A percentile compares a stretch with the other conserved stretches of the same genome.
Conservation (phyloP, 2,797 vertebrate genomes). For the Halcyon badia region DNA sequence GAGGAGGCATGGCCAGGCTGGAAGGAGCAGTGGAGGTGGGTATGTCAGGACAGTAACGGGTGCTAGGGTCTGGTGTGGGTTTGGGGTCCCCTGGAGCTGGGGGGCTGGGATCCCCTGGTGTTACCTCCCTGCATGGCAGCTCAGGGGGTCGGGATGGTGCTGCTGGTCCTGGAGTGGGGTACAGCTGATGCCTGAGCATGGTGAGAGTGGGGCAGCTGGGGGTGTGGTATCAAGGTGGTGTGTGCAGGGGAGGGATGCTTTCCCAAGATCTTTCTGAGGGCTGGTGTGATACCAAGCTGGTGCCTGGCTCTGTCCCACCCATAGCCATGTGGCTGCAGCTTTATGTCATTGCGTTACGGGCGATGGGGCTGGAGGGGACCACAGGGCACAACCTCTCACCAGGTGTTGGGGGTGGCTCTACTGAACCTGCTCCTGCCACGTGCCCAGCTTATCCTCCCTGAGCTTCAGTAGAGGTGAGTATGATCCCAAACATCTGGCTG, state of each 20-base stretch:
- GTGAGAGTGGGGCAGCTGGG: not conserved
- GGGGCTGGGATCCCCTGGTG: accelerated
- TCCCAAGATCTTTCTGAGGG: not conserved
- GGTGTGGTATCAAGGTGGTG: accelerated
- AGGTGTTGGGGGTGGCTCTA: accelerated
- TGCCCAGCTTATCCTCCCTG: not conserved
- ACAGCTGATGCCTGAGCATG: accelerated
- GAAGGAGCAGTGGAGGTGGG: not conserved
- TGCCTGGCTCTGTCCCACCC: not conserved
- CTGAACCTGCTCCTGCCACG: not conserved
- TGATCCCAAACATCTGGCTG: not conserved
- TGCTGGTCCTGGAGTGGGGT: not conserved
- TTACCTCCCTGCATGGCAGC: not conserved
- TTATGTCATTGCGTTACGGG: not conserved
- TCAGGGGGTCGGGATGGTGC: not conserved
- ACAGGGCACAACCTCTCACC: accelerated
- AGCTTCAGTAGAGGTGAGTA: not conserved
- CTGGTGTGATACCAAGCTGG: not conserved
- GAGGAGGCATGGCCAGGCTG: not conserved
- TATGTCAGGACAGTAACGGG: not conserved
- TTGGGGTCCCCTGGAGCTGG: not conserved
- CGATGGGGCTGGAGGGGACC: not conserved
- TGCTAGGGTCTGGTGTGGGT: not conserved
- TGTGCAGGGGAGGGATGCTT: not conserved
- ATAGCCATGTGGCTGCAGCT: accelerated